phyloP scores from a whole-genome alignment of 2,888 invertebrate species.

The Cataglyphis rosenhaueri region DNA sequence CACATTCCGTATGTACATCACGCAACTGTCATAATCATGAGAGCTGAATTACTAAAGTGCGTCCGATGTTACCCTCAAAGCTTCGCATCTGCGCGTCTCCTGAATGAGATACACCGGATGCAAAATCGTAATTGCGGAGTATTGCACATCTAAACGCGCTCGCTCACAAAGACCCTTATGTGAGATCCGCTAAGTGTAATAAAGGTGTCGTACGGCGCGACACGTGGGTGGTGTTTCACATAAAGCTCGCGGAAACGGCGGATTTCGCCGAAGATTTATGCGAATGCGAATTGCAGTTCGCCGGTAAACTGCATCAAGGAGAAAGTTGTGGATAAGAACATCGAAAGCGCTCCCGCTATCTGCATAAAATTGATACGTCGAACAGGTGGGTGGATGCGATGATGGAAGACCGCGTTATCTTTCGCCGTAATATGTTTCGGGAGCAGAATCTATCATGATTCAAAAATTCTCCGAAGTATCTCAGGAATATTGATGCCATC shows the following conservation, averaged over 20 bases:
- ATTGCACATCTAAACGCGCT: background rate
- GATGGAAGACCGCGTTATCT: slow-evolving; percentile 49
- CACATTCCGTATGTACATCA: background rate
- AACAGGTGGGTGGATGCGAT: slow-evolving; percentile 53
- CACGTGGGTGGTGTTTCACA: background rate
- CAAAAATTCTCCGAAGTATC: slow-evolving; percentile 17
- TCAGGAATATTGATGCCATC: slow-evolving; percentile 23
- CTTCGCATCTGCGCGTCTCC: background rate
- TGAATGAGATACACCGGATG: slow-evolving; percentile 10
- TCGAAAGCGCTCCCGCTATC: slow-evolving; percentile 38
- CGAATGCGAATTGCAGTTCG: slow-evolving; percentile 1
- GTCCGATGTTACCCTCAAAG: slow-evolving; percentile 23
- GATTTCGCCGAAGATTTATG: slow-evolving; percentile 29
- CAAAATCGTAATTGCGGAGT: slow-evolving; percentile 5
- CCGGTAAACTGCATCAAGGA: slow-evolving; percentile 7
- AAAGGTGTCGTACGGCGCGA: slow-evolving; percentile 2
- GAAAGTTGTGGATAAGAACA: slow-evolving; percentile 24
- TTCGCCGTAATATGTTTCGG: slow-evolving; percentile 41
- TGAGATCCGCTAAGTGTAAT: slow-evolving; percentile 2
- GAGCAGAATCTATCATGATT: slow-evolving; percentile 49
- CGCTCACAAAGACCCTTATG: slow-evolving; percentile 15
- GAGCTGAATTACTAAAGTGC: slow-evolving; percentile 28
- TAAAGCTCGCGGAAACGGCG: background rate
- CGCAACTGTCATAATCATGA: slow-evolving; percentile 20
- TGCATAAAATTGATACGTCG: slow-evolving; percentile 48